A percentile compares a stretch with the other conserved stretches of the same genome.
Evolutionary conservation across 1,140 invertebrate species (phyloP).

Genomic region (Meloidogyne exigua): DNA sequence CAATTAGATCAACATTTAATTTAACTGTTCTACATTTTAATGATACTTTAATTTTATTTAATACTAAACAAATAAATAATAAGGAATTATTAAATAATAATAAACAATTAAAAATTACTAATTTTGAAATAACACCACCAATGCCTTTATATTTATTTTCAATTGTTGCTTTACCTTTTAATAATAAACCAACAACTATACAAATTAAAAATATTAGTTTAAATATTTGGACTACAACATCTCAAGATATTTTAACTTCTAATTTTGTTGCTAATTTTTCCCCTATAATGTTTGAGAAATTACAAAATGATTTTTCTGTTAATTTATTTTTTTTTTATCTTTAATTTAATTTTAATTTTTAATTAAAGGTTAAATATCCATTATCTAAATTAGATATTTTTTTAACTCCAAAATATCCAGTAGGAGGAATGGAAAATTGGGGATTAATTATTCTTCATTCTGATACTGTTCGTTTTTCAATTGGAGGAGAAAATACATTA

Average conservation of each 20-base stretch:
- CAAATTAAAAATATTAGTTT: constrained; percentile 57
- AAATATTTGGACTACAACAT: constrained; percentile 51
- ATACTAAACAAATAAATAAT: constrained; percentile 22
- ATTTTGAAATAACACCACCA: constrained; percentile 64
- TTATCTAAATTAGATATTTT: constrained; percentile 65
- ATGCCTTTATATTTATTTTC: constrained; percentile 68
- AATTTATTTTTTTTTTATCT: constrained; percentile 2
- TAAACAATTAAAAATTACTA: constrained; percentile 33
- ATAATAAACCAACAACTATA: constrained; percentile 28
- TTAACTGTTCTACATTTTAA: constrained; percentile 64
- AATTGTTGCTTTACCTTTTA: constrained; percentile 62
- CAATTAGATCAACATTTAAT: constrained; percentile 81
- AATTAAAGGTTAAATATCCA: constrained; percentile 54
- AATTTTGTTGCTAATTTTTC: constrained; percentile 59
- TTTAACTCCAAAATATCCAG: constrained; percentile 66
- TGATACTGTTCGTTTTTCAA: constrained; percentile 24
- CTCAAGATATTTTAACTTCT: constrained; percentile 38
- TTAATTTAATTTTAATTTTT: background rate
- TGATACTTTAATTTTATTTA: constrained; percentile 45
- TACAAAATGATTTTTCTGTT: constrained; percentile 55
- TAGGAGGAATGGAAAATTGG: constrained; percentile 61
- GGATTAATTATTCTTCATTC: constrained; percentile 36
- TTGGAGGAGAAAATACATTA: background rate
- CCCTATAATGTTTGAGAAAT: constrained; percentile 56
- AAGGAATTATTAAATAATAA: background rate